Conservation (phyloP, 2,113 vertebrate species). For the Oenanthe melanoleuca region DNA sequence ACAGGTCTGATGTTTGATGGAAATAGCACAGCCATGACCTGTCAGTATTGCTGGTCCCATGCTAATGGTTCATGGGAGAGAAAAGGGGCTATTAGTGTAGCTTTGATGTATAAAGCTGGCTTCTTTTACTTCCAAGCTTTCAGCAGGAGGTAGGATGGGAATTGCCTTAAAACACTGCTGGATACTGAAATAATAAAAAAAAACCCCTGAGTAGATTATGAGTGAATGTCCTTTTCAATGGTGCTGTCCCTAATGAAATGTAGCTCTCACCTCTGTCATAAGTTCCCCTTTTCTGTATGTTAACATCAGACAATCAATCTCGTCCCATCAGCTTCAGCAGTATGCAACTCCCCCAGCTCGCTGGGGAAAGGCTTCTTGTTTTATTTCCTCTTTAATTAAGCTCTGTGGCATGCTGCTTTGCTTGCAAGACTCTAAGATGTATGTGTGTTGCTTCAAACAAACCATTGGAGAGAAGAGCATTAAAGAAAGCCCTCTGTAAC, state of each 20-base stretch:
- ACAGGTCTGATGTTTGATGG: neutral
- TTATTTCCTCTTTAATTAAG: slow-evolving; percentile 54
- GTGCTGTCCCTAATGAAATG: slow-evolving; percentile 26
- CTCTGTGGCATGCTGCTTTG: neutral
- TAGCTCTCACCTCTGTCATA: neutral
- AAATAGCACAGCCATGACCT: slow-evolving; percentile 9
- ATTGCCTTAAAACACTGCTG: slow-evolving; percentile 39
- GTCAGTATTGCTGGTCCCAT: neutral
- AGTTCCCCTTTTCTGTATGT: neutral
- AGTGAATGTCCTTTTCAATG: slow-evolving; percentile 11
- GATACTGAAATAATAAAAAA: slow-evolving; percentile 29
- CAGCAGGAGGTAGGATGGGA: slow-evolving; percentile 23
- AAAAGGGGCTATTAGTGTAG: neutral
- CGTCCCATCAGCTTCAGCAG: slow-evolving; percentile 6
- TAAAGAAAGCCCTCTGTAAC: slow-evolving; percentile 7
- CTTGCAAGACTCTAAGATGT: neutral
- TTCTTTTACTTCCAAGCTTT: slow-evolving; percentile 14
- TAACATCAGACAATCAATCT: slow-evolving; percentile 40
- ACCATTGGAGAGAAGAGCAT: neutral
- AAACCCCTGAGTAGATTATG: neutral
- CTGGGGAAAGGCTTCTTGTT: neutral
- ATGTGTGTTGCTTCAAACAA: neutral
- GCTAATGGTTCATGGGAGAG: neutral
- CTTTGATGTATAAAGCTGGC: slow-evolving; percentile 6
- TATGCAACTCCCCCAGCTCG: neutral